phyloP scores from a whole-genome alignment of 2,888 invertebrate species.

The Seira musarum region DNA sequence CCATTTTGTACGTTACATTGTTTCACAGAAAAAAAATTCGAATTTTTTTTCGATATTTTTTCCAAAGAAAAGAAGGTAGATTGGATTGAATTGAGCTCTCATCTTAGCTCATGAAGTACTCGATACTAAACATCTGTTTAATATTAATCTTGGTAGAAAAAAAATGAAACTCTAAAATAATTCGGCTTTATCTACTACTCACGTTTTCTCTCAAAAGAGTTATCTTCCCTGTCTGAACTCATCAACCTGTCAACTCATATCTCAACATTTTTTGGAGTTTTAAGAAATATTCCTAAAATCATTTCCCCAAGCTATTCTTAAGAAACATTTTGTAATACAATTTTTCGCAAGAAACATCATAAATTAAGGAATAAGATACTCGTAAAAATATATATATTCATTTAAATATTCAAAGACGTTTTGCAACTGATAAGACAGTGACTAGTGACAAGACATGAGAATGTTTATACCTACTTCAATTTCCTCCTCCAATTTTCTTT shows the following conservation, averaged over 20 bases:
- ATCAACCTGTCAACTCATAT: slow-evolving; percentile 58
- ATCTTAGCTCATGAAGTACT: background rate
- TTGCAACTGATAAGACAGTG: background rate
- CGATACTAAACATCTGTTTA: slow-evolving; percentile 20
- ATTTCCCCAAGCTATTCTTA: background rate
- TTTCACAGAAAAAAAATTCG: background rate
- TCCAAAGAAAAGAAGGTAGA: slow-evolving; percentile 9
- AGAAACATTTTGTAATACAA: background rate
- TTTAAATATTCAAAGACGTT: background rate
- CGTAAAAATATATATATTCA: background rate
- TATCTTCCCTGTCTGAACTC: slow-evolving; percentile 19
- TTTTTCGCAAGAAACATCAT: background rate
- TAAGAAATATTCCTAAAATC: background rate
- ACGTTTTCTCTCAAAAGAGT: slow-evolving; percentile 18
- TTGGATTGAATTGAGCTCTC: background rate
- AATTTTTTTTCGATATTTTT: slow-evolving; percentile 11
- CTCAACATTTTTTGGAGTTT: slow-evolving; percentile 1
- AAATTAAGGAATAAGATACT: background rate
- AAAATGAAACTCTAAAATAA: background rate
- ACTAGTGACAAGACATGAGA: too few species aligned
- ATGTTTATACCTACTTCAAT: too few species aligned
- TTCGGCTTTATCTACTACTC: background rate
- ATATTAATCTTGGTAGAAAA: background rate
- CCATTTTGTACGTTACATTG: too few species aligned
- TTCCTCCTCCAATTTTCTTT: too few species aligned